phyloP scores from a whole-genome alignment of 1,140 invertebrate genomes.

The Aphaenogaster floridana region DNA sequence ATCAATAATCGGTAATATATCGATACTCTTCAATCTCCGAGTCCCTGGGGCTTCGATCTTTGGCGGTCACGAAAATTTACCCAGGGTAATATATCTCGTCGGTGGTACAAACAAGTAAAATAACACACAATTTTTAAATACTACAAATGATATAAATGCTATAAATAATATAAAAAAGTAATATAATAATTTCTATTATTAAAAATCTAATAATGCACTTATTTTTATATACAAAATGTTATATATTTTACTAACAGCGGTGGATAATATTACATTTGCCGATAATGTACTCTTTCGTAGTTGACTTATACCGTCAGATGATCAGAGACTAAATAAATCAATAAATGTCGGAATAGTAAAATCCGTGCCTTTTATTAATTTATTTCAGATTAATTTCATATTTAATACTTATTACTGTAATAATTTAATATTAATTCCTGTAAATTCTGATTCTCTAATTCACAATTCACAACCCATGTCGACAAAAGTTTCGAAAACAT shows the following conservation, averaged over 20 bases:
- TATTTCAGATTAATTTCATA: background rate
- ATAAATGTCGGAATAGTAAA: background rate
- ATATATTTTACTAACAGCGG: conserved; percentile 3
- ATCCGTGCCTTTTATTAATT: background rate
- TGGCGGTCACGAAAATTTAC: too few relatives aligned
- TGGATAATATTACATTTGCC: background rate
- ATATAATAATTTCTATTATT: background rate
- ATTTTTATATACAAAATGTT: background rate
- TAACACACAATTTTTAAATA: background rate
- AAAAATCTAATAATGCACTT: background rate
- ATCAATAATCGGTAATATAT: too few relatives aligned
- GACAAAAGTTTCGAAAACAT: conserved; percentile 31
- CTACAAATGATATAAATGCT: background rate
- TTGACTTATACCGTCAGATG: conserved; percentile 1
- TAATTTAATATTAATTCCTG: conserved; percentile 1
- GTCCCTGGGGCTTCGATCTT: too few relatives aligned
- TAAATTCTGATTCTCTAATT: conserved; percentile 24
- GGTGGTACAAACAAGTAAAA: background rate
- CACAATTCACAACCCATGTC: background rate
- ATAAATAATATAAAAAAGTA: background rate
- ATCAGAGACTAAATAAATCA: background rate
- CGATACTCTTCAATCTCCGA: too few relatives aligned
- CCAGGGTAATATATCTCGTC: too few relatives aligned
- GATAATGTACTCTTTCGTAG: background rate
- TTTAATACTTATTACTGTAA: background rate